phyloP scores from a whole-genome alignment of 2,888 invertebrate species.

The Hydraecia micacea region DNA sequence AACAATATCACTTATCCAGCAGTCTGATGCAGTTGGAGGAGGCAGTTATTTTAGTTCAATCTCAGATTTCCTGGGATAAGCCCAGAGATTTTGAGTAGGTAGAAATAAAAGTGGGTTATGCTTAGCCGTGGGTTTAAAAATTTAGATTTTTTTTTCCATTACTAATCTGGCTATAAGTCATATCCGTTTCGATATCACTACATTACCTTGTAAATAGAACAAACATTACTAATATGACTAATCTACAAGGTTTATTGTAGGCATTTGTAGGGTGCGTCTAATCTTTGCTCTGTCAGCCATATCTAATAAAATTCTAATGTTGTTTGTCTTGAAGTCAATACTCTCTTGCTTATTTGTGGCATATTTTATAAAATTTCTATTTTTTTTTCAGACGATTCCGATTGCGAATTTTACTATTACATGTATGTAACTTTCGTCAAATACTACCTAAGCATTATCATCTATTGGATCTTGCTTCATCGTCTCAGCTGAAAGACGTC shows the following conservation, averaged over 20 bases:
- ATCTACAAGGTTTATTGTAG: conserved; percentile 51
- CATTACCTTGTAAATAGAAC: conserved; percentile 54
- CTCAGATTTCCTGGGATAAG: neutral
- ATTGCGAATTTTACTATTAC: neutral
- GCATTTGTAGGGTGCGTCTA: conserved; percentile 34
- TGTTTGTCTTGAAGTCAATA: conserved; percentile 17
- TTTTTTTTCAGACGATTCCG: neutral
- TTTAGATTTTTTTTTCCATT: conserved; percentile 3
- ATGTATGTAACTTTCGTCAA: no score
- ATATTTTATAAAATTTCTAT: neutral
- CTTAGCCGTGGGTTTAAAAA: neutral
- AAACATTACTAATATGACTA: conserved; percentile 55
- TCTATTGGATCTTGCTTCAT: neutral
- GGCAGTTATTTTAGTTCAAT: neutral
- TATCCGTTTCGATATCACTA: conserved; percentile 53
- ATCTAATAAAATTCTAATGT: conserved; percentile 26
- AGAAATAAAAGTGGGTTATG: neutral
- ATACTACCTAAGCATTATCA: neutral
- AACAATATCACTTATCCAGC: neutral
- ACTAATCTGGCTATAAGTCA: conserved; percentile 36
- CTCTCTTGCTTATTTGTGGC: neutral
- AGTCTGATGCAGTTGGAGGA: neutral
- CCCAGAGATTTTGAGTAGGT: neutral
- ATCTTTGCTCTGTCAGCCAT: conserved; percentile 48
- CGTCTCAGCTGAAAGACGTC: neutral